Base-by-base conservation (phyloP, 2,797 vertebrate genomes). In the Glyptemys insculpta region DNA sequence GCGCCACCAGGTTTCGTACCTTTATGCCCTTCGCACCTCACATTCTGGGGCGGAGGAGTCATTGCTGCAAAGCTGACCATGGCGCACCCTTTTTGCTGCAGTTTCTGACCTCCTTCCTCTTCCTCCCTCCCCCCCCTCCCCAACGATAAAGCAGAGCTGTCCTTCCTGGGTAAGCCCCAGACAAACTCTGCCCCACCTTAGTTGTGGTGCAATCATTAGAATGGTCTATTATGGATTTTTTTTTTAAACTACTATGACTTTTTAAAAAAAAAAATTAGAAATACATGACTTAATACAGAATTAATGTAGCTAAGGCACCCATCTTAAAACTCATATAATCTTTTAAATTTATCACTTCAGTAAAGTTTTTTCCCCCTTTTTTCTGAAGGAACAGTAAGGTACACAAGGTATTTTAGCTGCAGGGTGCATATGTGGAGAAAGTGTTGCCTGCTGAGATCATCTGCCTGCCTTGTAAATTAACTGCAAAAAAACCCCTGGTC, bases 401-500 rank as follows among this genome's bases (percentile, higher is more conserved):
- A 96, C 95, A 97, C 94, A 97, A 97, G 95, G 96, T 97, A 97
- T 98, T 98, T 98, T 98, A 98, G 95, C 98, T 97, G 97, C 96
- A 96, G 97, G 97, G 96, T 93, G 97, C 97, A 97, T 96, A 97
- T 94, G 95, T 96, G 95, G 92, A 97, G 94, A 97, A 97, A 98
- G 94, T 86, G 81, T 84, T 97, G 97, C 97, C 98, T 97, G 96
- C 96, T 93, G 97, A 74, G 97, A 93, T 96, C 86, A 92, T 98
- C 95, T 97, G 97, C 96, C 88, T 98, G 97, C 97, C 97, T 97
- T 97, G 96, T 97, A 98, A 98, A 98, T 98, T 98, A 98, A 97
- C 97, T 93, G 92, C 93, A 97, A 93, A 93, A 97, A 94, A 74
- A 56, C 82, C 0, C 0, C 23, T 90, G 6, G 94, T 95, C 97